phyloP scores from a whole-genome alignment of 2,797 vertebrate species.

The Psittacula echo region DNA sequence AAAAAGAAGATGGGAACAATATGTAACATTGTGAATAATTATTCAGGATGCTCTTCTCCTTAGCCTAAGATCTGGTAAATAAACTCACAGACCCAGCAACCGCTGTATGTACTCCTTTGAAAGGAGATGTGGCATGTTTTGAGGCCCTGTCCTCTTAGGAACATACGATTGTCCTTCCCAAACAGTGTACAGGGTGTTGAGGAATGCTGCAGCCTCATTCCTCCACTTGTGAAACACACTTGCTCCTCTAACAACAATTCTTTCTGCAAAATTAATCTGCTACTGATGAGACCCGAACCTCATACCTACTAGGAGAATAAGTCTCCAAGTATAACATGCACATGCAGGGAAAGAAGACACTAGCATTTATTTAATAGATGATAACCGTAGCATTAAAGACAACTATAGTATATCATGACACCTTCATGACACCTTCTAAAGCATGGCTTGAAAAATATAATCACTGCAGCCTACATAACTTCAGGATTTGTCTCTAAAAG shows the following conservation, averaged over 20 bases:
- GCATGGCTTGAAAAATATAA: constrained; percentile 27
- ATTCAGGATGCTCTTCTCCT: not conserved
- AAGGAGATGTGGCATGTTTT: not conserved
- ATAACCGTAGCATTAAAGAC: constrained; percentile 51
- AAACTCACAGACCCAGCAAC: not conserved
- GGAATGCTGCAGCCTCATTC: not conserved
- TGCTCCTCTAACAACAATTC: not conserved
- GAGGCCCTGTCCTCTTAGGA: not conserved
- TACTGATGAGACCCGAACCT: not conserved
- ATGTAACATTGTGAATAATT: not conserved
- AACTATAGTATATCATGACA: constrained; percentile 25
- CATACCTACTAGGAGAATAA: not conserved
- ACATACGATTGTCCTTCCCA: not conserved
- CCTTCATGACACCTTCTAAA: not conserved
- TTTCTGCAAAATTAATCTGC: not conserved
- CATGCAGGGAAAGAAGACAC: not conserved
- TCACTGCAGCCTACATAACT: constrained; percentile 23
- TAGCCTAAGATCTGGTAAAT: not conserved
- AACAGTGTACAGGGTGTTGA: rapidly evolving
- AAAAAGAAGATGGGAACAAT: not conserved
- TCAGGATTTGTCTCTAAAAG: constrained; percentile 32
- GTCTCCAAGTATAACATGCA: not conserved
- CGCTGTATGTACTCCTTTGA: rapidly evolving
- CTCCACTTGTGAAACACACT: not conserved
- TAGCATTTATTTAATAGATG: not conserved